phyloP scores from a whole-genome alignment of 2,113 vertebrate species.

The Scalopus aquaticus region DNA sequence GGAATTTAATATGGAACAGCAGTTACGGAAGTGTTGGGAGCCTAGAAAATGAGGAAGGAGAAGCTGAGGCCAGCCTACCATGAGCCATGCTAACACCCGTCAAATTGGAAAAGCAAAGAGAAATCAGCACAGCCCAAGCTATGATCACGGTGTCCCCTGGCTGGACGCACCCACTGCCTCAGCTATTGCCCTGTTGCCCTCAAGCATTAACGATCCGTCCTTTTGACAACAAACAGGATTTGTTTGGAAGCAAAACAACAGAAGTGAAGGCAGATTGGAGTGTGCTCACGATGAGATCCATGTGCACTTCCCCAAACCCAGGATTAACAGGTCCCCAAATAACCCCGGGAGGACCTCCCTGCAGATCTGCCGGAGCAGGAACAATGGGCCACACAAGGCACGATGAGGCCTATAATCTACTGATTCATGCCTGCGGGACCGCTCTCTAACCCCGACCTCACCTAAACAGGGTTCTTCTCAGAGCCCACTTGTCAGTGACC shows the following conservation, averaged over 20 bases:
- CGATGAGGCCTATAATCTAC: background rate
- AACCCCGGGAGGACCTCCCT: background rate
- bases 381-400: background rate
- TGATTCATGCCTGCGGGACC: background rate
- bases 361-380: background rate
- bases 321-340: background rate
- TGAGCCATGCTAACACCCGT: no score
- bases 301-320: background rate
- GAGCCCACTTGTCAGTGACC: background rate
- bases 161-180: background rate
- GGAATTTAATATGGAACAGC: background rate
- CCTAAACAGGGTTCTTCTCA: background rate
- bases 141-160: fast-evolving
- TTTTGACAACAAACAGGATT: background rate
- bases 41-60: background rate
- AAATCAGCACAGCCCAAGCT: background rate
- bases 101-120: background rate
- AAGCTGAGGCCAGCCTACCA: background rate
- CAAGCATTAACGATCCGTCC: background rate
- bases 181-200: background rate
- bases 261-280: background rate
- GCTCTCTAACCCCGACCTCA: background rate
- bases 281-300: background rate
- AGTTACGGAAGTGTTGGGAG: background rate
- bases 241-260: background rate